These are phyloP conservation scores for Aspidapion aeneum DNA, from an alignment of 2,888 invertebrate species.

Conservation along the genomic window DNA sequence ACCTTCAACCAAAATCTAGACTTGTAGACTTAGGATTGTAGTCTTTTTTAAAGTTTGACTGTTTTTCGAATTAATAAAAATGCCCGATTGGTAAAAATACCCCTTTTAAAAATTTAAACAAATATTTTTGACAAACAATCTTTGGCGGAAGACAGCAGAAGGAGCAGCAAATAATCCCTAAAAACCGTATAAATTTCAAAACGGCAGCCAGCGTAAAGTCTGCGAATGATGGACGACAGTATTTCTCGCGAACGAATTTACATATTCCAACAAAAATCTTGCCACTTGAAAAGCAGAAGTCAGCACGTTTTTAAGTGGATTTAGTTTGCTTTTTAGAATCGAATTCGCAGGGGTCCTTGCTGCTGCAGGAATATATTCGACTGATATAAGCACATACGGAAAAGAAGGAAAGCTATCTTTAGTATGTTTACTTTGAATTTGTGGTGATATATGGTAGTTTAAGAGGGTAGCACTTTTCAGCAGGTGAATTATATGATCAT, in stretches of 20 bases:
- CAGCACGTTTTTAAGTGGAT: slow-evolving; percentile 46
- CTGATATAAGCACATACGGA: not conserved
- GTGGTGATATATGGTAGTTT: not conserved
- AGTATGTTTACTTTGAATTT: not conserved
- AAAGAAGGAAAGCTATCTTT: not conserved
- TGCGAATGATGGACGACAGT: slow-evolving; percentile 42
- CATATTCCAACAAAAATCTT: slow-evolving; percentile 49
- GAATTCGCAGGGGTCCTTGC: slow-evolving; percentile 11
- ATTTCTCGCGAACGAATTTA: slow-evolving; percentile 39
- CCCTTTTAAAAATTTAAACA: too few relatives aligned
- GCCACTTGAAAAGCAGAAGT: slow-evolving; percentile 39
- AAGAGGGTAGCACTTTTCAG: too few relatives aligned
- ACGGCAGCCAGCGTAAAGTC: slow-evolving; percentile 25
- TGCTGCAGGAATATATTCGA: not conserved
- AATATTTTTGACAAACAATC: not conserved
- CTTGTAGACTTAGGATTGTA: too few relatives aligned
- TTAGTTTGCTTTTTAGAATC: slow-evolving; percentile 37
- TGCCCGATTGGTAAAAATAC: too few relatives aligned
- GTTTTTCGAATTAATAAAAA: too few relatives aligned
- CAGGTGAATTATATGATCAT: too few relatives aligned
- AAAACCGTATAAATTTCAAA: slow-evolving; percentile 2
- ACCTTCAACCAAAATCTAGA: too few relatives aligned
- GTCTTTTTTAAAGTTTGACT: too few relatives aligned
- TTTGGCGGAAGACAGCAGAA: too few relatives aligned
- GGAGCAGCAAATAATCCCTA: not conserved